A percentile compares a stretch with the other conserved stretches of the same genome.
phyloP scores from a whole-genome alignment of 2,797 vertebrate species.

The Falco columbarius region DNA sequence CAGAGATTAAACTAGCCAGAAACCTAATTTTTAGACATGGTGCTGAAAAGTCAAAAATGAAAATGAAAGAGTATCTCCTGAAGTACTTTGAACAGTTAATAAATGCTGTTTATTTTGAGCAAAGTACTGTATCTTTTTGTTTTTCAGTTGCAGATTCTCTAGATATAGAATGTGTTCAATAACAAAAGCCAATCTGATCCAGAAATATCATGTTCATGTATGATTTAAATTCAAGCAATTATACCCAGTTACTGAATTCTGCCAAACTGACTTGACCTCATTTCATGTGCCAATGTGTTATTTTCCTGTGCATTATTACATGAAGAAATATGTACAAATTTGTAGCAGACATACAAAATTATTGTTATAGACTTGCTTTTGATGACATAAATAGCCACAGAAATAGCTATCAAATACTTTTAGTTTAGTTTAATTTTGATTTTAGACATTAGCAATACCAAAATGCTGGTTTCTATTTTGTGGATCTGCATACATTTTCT shows the following conservation, averaged over 20 bases:
- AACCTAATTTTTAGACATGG: not conserved
- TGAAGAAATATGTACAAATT: not conserved
- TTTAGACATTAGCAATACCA: not conserved
- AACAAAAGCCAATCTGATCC: not conserved
- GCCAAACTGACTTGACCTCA: not conserved
- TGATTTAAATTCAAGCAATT: not conserved
- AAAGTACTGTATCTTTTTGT: not conserved
- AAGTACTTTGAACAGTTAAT: not conserved
- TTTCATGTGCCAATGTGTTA: not conserved
- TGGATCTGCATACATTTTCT: not conserved
- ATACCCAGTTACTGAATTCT: not conserved
- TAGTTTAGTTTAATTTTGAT: not conserved
- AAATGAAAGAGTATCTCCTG: not conserved
- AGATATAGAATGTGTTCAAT: not conserved
- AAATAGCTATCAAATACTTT: not conserved
- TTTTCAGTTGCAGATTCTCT: not conserved
- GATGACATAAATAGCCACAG: not conserved
- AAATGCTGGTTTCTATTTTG: not conserved
- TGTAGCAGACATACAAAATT: not conserved
- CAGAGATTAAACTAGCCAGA: not conserved
- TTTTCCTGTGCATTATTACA: not conserved
- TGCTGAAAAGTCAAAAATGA: not conserved
- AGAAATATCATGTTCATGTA: not conserved
- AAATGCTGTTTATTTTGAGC: fast-evolving
- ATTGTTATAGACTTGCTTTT: not conserved